Percentiles rank a stretch among this genome's conserved stretches.
Conservation (phyloP, 30 jellyfish, hydroid and myxozoan genomes). For the Aurelia sp. region DNA sequence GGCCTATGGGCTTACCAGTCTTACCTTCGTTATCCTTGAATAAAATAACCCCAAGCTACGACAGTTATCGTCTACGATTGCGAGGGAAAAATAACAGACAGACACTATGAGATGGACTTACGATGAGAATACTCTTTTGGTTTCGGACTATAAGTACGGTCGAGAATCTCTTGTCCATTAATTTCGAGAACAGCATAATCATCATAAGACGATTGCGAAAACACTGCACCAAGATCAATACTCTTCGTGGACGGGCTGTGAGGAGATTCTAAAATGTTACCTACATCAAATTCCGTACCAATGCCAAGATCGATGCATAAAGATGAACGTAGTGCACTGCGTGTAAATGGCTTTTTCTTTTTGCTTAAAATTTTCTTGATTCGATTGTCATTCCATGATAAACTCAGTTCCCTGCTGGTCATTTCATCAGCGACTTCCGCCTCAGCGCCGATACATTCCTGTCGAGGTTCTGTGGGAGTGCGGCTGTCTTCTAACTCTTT, state of each 20-base stretch:
- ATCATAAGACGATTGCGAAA: conserved; percentile 54
- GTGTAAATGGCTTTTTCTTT: conserved; percentile 61
- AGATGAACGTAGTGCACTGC: conserved; percentile 72
- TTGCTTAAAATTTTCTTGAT: conserved; percentile 42
- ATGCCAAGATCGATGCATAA: conserved; percentile 83
- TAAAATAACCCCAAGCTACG: too few relatives aligned
- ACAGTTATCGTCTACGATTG: too few relatives aligned
- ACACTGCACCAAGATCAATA: conserved; percentile 86
- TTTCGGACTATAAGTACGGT: conserved; percentile 34
- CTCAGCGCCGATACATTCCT: conserved; percentile 94
- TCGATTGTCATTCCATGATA: conserved; percentile 66
- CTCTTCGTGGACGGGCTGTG: conserved; percentile 93
- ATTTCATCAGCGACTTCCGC: conserved; percentile 47
- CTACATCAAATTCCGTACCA: conserved; percentile 89
- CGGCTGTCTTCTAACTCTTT: background rate
- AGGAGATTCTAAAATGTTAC: conserved; percentile 65
- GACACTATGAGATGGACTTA: conserved; percentile 7
- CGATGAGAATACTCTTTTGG: conserved; percentile 8
- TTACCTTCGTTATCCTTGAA: too few relatives aligned
- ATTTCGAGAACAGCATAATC: conserved; percentile 77
- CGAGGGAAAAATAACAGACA: too few relatives aligned
- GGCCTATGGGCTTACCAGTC: too few relatives aligned
- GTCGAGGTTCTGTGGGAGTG: conserved; percentile 66
- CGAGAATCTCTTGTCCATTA: conserved; percentile 62
- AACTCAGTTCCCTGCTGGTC: conserved; percentile 35